Percentiles rank a stretch among this genome's conserved stretches.
phyloP scores from a whole-genome alignment of 2,113 vertebrate species.

The Oostethus manadensis region DNA sequence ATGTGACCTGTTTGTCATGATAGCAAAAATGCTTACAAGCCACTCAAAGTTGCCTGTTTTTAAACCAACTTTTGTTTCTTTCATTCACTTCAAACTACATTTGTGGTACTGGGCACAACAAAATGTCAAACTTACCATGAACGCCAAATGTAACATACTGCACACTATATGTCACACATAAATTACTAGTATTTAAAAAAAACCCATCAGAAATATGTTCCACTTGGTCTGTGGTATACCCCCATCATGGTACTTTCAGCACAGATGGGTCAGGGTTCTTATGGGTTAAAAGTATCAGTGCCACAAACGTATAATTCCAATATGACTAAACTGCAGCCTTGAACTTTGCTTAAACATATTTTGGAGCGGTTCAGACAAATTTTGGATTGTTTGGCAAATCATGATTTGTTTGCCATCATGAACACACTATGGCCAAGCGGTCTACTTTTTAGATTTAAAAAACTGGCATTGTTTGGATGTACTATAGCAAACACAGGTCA shows the following conservation, averaged over 20 bases:
- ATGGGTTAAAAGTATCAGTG: not conserved
- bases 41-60: too few species aligned
- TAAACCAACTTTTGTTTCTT: too few species aligned
- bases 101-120: too few species aligned
- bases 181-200: too few species aligned
- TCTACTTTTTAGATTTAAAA: not conserved
- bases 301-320: conserved; percentile 6
- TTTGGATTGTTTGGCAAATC: conserved; percentile 14
- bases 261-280: not conserved
- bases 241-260: not conserved
- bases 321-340: conserved; percentile 33
- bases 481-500: not conserved
- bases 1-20: too few species aligned
- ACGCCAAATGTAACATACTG: too few species aligned
- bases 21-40: too few species aligned
- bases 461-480: not conserved
- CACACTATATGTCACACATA: too few species aligned
- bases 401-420: conserved; percentile 14
- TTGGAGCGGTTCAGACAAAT: not conserved
- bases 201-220: too few species aligned
- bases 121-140: too few species aligned
- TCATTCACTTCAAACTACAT: too few species aligned
- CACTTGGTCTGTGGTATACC: too few species aligned
- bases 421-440: conserved; percentile 11
- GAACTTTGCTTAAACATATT: conserved; percentile 24